These are phyloP conservation scores for Fregetta grallaria DNA, from an alignment of 2,113 vertebrate species.

Conservation along the genomic window DNA sequence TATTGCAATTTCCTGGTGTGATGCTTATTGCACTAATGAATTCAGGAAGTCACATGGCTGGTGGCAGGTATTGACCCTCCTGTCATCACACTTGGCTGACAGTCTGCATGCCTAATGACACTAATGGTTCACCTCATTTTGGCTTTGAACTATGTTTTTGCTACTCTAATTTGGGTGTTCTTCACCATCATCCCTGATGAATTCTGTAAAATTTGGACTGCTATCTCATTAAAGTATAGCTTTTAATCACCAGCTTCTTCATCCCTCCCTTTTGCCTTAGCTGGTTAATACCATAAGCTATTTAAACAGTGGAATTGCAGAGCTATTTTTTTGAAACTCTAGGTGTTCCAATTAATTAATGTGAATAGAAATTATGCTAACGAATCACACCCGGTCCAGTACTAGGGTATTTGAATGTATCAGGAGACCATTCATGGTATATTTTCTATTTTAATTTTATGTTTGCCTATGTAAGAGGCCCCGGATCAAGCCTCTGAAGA, in stretches of 20 bases:
- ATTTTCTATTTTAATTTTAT: not conserved
- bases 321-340: conserved; percentile 2
- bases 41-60: not conserved
- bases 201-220: not conserved
- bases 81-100: not conserved
- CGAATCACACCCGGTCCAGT: not conserved
- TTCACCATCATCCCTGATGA: not conserved
- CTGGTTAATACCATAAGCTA: not conserved
- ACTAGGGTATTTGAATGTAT: not conserved
- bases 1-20: not conserved
- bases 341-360: conserved; percentile 28
- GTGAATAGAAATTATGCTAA: not conserved
- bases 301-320: not conserved
- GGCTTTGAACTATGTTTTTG: not conserved
- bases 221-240: not conserved
- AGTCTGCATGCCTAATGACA: not conserved
- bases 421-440: not conserved
- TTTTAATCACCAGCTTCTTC: not conserved
- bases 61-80: not conserved
- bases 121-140: not conserved
- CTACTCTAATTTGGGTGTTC: not conserved
- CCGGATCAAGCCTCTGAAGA: not conserved
- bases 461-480: not conserved
- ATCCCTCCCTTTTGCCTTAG: not conserved
- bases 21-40: not conserved